These are phyloP conservation scores for Zygaena filipendulae DNA, from an alignment of 2,888 invertebrate species.

Conservation along the genomic window DNA sequence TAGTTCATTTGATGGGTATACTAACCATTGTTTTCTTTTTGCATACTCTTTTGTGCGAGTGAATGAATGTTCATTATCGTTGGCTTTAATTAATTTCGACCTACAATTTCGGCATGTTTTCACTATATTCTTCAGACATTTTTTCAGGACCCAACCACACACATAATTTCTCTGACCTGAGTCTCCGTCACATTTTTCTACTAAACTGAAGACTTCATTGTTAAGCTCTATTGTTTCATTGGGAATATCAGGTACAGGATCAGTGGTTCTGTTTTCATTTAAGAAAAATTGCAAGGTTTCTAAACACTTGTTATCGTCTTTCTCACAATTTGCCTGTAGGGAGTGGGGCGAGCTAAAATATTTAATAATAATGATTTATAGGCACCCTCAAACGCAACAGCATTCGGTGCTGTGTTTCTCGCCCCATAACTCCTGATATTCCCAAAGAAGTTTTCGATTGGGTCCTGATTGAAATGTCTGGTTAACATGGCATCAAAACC, in stretches of 20 bases:
- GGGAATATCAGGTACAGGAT: not conserved
- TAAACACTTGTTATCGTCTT: constrained; percentile 11
- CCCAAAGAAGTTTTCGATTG: no score
- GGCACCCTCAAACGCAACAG: constrained; percentile 18
- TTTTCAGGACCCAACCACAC: constrained; percentile 9
- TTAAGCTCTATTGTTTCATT: not conserved
- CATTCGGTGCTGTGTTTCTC: constrained; percentile 17
- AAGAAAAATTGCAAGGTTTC: constrained; percentile 12
- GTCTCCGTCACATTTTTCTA: not conserved
- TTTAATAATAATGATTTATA: constrained; percentile 19
- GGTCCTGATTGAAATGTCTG: no score
- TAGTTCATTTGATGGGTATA: constrained; percentile 3
- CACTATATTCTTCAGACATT: constrained; percentile 5
- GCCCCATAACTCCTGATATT: constrained; percentile 20
- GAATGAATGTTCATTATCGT: not conserved
- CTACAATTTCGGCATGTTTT: constrained; percentile 5
- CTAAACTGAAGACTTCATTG: not conserved
- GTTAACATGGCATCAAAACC: no score
- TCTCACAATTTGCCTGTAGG: constrained; percentile 16
- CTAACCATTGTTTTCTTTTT: constrained; percentile 4
- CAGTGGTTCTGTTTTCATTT: constrained; percentile 7
- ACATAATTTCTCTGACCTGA: constrained; percentile 6
- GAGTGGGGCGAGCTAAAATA: constrained; percentile 17
- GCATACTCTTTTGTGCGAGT: constrained; percentile 4
- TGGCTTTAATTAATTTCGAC: not conserved